These are phyloP conservation scores for Aurelia sp. DNA, from an alignment of 30 jellyfish, hydroid and myxozoan genomes.

Conservation along the genomic window DNA sequence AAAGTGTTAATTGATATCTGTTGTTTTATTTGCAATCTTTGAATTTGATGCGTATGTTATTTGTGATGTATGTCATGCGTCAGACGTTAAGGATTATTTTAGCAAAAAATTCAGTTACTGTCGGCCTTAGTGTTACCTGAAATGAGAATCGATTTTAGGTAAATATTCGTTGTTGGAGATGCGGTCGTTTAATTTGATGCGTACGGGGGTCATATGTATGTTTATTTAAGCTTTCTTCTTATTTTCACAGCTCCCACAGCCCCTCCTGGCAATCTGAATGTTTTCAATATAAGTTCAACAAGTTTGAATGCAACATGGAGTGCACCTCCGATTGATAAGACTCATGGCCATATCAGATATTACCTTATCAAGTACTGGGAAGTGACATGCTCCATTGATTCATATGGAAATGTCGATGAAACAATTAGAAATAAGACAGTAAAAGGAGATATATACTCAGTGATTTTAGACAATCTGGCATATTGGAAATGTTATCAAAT, in stretches of 20 bases:
- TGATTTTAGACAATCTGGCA: background rate
- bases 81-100: too few species aligned
- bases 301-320: slow-evolving; percentile 7
- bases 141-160: too few species aligned
- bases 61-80: too few species aligned
- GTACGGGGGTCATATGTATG: background rate
- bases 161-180: too few species aligned
- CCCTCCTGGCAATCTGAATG: background rate
- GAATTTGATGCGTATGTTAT: too few species aligned
- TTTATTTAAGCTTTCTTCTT: background rate
- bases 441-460: background rate
- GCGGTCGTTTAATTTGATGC: too few species aligned
- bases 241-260: slow-evolving; percentile 10
- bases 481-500: background rate
- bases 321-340: background rate
- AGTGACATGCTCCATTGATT: background rate
- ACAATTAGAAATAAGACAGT: background rate
- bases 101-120: too few species aligned
- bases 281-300: background rate
- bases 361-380: slow-evolving; percentile 1
- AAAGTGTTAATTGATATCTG: too few species aligned
- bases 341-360: slow-evolving; percentile 16
- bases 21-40: too few species aligned
- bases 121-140: too few species aligned
- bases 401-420: background rate